phyloP scores from a whole-genome alignment of 2,113 vertebrate species.

The Blennius ocellaris region DNA sequence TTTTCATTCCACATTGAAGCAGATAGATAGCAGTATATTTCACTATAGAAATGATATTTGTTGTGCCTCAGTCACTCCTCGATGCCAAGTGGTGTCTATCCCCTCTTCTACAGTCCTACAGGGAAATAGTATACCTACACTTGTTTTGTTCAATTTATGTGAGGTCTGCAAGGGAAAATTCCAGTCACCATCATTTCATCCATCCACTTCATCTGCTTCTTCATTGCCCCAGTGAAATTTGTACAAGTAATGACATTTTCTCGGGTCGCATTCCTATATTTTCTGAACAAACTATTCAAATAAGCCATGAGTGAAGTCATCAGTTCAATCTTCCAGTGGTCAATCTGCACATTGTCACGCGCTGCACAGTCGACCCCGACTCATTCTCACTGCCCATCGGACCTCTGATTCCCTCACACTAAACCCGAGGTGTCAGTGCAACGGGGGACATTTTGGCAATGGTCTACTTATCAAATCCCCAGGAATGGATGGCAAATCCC shows the following conservation, averaged over 20 bases:
- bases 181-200: constrained; percentile 4
- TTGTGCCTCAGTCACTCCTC: too few relatives aligned
- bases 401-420: constrained; percentile 50
- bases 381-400: constrained; percentile 20
- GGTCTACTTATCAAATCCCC: constrained; percentile 69
- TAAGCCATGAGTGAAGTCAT: constrained; percentile 13
- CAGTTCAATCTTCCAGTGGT: constrained; percentile 14
- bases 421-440: constrained; percentile 48
- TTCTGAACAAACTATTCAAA: constrained; percentile 24
- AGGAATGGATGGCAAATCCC: constrained; percentile 62
- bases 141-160: too few relatives aligned
- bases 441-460: constrained; percentile 38
- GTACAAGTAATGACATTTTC: constrained; percentile 7
- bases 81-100: too few relatives aligned
- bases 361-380: constrained; percentile 11
- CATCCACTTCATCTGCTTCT: neutral
- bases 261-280: neutral
- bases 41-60: too few relatives aligned
- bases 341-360: constrained; percentile 3
- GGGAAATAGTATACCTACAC: too few relatives aligned
- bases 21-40: too few relatives aligned
- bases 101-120: too few relatives aligned
- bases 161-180: neutral
- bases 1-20: too few relatives aligned
- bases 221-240: constrained; percentile 25